phyloP scores from a whole-genome alignment of 2,113 vertebrate species.

The Gobiocypris rarus region DNA sequence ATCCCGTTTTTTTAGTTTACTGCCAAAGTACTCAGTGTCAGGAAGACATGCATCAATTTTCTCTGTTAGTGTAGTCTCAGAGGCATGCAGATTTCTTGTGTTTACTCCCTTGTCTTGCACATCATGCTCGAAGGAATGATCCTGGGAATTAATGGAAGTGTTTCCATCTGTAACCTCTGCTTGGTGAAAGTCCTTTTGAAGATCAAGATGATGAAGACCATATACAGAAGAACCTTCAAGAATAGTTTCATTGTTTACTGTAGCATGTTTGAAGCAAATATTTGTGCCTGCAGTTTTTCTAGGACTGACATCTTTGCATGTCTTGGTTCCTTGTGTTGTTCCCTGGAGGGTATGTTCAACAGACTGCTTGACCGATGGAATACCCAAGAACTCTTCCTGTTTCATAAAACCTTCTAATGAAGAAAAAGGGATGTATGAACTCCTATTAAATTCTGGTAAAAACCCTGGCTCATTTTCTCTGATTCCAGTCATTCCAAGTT shows the following conservation, averaged over 20 bases:
- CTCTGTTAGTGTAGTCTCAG: not conserved
- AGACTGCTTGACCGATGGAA: not conserved
- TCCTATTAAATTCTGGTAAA: conserved; percentile 2
- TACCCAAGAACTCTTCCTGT: not conserved
- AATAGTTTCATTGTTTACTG: not conserved
- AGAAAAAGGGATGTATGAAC: not conserved
- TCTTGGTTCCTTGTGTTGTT: not conserved
- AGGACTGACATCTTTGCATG: not conserved
- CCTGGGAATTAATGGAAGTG: not conserved
- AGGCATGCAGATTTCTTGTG: not conserved
- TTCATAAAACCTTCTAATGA: conserved; percentile 1
- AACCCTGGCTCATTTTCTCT: not conserved
- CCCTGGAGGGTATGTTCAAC: not conserved
- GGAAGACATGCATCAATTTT: conserved; percentile 7
- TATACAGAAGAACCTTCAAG: not conserved
- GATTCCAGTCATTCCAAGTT: not conserved
- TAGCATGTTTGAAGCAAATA: not conserved
- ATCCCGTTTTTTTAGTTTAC: conserved; percentile 12
- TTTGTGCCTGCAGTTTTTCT: not conserved
- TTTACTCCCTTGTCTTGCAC: not conserved
- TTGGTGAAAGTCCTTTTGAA: not conserved
- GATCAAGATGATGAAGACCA: conserved; percentile 1
- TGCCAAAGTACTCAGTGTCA: not conserved
- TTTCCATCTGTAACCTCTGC: conserved; percentile 1
- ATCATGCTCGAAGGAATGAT: not conserved